Percentiles rank a stretch among this genome's conserved stretches.
These are phyloP conservation scores for Ispidina picta DNA, from an alignment of 2,797 vertebrate species.

Conservation along the genomic window DNA sequence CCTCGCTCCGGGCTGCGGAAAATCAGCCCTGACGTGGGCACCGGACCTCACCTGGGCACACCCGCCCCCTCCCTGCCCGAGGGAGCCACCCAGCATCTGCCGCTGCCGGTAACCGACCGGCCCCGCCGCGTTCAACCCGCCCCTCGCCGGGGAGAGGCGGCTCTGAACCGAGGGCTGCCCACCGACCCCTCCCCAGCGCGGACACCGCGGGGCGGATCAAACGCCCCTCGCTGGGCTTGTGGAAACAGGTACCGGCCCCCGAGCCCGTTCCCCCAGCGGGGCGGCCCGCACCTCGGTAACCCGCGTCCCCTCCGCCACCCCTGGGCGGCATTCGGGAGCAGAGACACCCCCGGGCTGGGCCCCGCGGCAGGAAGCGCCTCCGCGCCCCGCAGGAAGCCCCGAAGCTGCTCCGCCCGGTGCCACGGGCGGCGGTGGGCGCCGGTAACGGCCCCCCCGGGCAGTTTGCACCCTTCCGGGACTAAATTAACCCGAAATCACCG, in stretches of 20 bases:
- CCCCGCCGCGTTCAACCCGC: neutral
- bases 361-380: neutral
- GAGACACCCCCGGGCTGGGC: neutral
- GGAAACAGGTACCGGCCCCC: neutral
- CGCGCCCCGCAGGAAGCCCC: neutral
- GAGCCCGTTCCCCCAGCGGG: neutral
- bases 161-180: too few species aligned
- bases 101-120: neutral
- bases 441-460: neutral
- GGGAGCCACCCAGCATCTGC: neutral
- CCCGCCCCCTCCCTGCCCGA: accelerated
- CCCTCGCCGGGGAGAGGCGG: neutral
- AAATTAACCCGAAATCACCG: accelerated
- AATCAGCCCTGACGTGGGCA: accelerated
- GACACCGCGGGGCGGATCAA: neutral
- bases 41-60: accelerated
- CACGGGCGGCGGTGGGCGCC: neutral
- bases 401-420: neutral
- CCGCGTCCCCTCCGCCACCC: too few species aligned
- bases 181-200: neutral
- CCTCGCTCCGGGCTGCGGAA: neutral
- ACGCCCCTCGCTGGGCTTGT: too few species aligned
- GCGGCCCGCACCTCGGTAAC: neutral
- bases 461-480: accelerated
- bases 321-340: neutral